These are phyloP conservation scores for Drosophila infuscata DNA, from an alignment of 2,888 invertebrate species.

Conservation along the genomic window DNA sequence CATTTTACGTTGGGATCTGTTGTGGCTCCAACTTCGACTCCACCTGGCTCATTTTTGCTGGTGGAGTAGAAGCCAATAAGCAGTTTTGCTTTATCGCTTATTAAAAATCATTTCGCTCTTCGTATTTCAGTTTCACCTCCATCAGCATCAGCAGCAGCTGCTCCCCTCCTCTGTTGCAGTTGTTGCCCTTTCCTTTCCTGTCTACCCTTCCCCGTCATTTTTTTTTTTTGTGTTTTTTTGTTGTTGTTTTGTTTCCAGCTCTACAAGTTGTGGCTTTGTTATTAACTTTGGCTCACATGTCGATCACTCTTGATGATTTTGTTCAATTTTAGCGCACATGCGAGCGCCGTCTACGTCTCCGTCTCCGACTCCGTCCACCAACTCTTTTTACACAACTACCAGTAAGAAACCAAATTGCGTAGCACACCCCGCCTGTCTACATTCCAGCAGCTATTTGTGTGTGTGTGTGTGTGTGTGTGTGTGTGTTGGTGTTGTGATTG, in stretches of 20 bases:
- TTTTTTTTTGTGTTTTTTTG: neutral
- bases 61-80: slow-evolving; percentile 71
- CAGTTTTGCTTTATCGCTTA: slow-evolving; percentile 84
- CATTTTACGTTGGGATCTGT: slow-evolving; percentile 6
- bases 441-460: slow-evolving; percentile 51
- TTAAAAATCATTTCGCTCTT: slow-evolving; percentile 84
- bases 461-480: slow-evolving; percentile 22
- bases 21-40: slow-evolving; percentile 31
- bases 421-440: slow-evolving; percentile 56
- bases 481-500: slow-evolving; percentile 71
- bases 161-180: slow-evolving; percentile 23
- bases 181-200: slow-evolving; percentile 14
- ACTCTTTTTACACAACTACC: slow-evolving; percentile 24
- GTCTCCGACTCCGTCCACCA: slow-evolving; percentile 56
- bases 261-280: slow-evolving; percentile 67
- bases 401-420: slow-evolving; percentile 27
- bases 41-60: slow-evolving; percentile 52
- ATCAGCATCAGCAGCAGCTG: slow-evolving; percentile 38
- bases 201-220: slow-evolving; percentile 25
- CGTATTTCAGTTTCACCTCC: slow-evolving; percentile 77
- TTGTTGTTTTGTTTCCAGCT: neutral
- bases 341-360: slow-evolving; percentile 76
- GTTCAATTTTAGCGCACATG: slow-evolving; percentile 80
- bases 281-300: slow-evolving; percentile 83
- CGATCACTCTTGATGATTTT: slow-evolving; percentile 82